Conservation (phyloP, 2,888 invertebrate genomes). For the Pocota personata region DNA sequence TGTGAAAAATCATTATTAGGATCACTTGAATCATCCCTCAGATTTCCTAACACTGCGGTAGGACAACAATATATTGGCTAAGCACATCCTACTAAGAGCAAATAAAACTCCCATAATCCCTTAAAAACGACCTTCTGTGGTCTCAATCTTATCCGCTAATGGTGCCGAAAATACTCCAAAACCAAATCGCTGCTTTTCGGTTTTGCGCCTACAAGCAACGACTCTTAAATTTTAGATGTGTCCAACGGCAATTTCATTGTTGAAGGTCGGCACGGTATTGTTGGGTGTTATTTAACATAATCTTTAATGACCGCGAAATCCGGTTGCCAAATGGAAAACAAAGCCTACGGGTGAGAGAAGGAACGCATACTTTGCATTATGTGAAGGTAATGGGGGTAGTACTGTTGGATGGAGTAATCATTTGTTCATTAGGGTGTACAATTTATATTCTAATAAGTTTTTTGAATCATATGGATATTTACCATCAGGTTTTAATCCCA, state of each 20-base stretch:
- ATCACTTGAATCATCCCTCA: no score
- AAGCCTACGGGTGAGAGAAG: not conserved
- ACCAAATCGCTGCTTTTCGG: not conserved
- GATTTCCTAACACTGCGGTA: not conserved
- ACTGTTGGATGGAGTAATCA: not conserved
- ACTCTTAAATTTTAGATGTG: not conserved
- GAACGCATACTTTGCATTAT: not conserved
- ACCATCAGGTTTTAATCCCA: no score
- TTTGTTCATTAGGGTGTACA: not conserved
- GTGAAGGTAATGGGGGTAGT: not conserved
- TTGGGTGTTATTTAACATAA: not conserved
- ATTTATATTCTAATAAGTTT: no score
- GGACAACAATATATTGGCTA: not conserved
- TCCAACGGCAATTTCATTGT: not conserved
- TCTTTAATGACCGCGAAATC: not conserved
- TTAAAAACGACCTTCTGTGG: not conserved
- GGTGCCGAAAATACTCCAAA: not conserved
- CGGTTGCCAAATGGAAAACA: not conserved
- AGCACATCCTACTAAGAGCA: not conserved
- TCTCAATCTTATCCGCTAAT: conserved; percentile 21
- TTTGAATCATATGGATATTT: no score
- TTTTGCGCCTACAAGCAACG: not conserved
- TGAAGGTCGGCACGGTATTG: not conserved
- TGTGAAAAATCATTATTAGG: not conserved
- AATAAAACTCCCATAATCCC: not conserved